A percentile compares a stretch with the other conserved stretches of the same genome.
phyloP scores from a whole-genome alignment of 2,797 vertebrate species.

The Enteromius trimaculatus region DNA sequence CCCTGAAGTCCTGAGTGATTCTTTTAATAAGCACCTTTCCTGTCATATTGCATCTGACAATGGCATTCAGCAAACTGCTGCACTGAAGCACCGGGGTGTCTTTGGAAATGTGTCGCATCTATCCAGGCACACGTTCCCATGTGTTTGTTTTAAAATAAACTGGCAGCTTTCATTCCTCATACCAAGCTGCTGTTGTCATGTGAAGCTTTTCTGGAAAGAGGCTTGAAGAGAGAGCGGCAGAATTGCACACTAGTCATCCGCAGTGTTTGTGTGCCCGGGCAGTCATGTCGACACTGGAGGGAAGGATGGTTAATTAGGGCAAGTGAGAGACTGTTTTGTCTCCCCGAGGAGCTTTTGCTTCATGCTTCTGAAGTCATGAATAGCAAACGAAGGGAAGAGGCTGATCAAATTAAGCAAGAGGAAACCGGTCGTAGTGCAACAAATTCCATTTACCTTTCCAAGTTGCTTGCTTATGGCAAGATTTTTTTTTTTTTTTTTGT shows the following conservation, averaged over 20 bases:
- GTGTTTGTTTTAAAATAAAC: conserved; percentile 18
- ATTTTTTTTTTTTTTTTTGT: background rate
- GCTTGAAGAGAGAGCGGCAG: background rate
- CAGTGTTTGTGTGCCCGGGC: conserved; percentile 20
- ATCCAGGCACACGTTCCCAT: background rate
- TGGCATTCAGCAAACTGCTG: background rate
- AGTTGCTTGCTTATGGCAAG: background rate
- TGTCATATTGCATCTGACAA: background rate
- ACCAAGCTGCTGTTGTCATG: conserved; percentile 24
- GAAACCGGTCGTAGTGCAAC: background rate
- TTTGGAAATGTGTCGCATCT: background rate
- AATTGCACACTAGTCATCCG: conserved; percentile 4
- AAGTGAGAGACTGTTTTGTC: conserved; percentile 31
- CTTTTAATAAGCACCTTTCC: conserved; percentile 3
- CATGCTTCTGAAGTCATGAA: conserved; percentile 30
- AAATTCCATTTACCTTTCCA: conserved; percentile 9
- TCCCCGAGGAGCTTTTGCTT: conserved; percentile 34
- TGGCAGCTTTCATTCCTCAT: conserved; percentile 26
- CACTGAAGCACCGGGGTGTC: background rate
- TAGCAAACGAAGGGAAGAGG: conserved; percentile 17
- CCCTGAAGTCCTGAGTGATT: background rate
- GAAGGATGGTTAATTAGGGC: conserved; percentile 43
- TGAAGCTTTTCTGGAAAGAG: conserved; percentile 27
- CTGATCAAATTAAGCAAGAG: conserved; percentile 24
- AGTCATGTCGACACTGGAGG: conserved; percentile 25